Conservation (phyloP, 2,797 vertebrate species). For the Cyclura pinguis region DNA sequence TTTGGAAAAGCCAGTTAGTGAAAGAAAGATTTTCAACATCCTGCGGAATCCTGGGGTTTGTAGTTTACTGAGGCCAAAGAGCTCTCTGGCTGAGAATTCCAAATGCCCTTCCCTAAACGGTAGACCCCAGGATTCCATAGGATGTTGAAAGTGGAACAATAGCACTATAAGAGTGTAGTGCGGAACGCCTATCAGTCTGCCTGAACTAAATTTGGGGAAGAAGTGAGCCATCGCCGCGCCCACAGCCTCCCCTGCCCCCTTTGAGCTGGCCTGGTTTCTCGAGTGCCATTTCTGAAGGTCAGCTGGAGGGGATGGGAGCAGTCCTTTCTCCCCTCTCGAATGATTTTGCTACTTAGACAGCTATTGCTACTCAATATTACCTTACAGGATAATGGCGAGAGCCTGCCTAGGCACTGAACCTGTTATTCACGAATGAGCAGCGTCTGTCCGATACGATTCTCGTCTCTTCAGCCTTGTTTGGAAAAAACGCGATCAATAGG, state of each 20-base stretch:
- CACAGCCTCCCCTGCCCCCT: neutral
- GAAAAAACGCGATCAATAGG: conserved; percentile 82
- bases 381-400: conserved; percentile 82
- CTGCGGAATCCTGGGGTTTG: no score
- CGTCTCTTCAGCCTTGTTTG: conserved; percentile 78
- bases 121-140: no score
- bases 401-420: conserved; percentile 80
- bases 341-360: conserved; percentile 79
- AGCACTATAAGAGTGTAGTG: no score
- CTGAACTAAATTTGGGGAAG: no score
- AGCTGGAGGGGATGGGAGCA: conserved; percentile 63
- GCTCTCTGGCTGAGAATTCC: no score
- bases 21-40: no score
- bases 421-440: conserved; percentile 87
- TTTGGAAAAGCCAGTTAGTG: no score
- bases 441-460: conserved; percentile 84
- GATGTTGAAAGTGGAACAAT: no score
- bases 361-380: conserved; percentile 80
- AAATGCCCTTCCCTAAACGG: no score
- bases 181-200: no score
- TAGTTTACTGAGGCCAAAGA: no score
- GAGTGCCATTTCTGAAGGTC: conserved; percentile 71
- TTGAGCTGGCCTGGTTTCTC: conserved; percentile 47
- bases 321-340: conserved; percentile 61
- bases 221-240: neutral